Base-by-base conservation (phyloP, 2,797 vertebrate species). In the Buceros bicornis region DNA sequence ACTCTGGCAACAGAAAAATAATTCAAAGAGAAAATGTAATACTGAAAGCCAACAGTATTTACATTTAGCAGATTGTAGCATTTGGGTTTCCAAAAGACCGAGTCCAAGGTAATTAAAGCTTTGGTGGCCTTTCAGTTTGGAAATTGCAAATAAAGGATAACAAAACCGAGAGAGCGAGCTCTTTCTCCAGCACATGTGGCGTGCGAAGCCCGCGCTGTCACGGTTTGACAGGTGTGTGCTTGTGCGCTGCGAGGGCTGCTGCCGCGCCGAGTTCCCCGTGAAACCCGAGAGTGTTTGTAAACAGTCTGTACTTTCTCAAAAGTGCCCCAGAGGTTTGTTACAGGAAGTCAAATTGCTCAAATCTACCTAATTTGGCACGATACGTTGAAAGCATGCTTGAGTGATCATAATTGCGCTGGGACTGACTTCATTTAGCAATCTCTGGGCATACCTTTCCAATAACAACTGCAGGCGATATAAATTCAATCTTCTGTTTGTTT, bases 231-330 rank as follows among this genome's bases (percentile, higher is more conserved):
- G 98, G 98, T 98, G 98, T 98, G 97, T 96, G 97, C 96, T 57
- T 61, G 89, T 87, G 95, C 67, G 87, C 97, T 71, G 94, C 91
- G 85, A 37, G 94, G 95, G 58, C 85, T 88, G 84, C 95, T 57
- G 65, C 56, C 74, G 93, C 80, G 50, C 95, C 33, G 69, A 74
- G 96, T 82, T 93, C 97, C 97, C 96, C 96, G 70, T 97, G 98
- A 98, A 99, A 98, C 98, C 97, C 57, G 97, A 98, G 97, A 97
- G 98, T 99, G 98, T 99, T 99, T 97, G 98, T 99, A 99, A 99
- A 99, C 98, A 98, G 98, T 99, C 98, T 99, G 98, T 98, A 94
- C 97, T 99, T 98, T 98, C 98, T 99, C 98, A 98, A 98, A 98
- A 97, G 97, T 97, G 96, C 98, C 98, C 98, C 78, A 9, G 98